Evolutionary conservation across 2,888 invertebrate species (phyloP).

Genomic region (Sepiola atlantica): DNA sequence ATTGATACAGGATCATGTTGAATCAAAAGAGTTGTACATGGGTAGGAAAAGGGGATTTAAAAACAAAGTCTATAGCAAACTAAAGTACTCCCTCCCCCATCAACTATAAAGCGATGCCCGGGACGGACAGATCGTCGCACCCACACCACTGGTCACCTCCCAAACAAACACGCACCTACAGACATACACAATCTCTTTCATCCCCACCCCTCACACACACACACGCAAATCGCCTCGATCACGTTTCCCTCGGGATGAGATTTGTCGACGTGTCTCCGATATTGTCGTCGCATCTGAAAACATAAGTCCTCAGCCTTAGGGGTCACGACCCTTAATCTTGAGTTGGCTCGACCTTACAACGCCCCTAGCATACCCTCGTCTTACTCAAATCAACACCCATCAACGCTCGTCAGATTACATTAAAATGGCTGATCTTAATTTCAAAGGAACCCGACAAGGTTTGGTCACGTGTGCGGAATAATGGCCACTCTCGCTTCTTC

Average conservation of each 20-base stretch:
- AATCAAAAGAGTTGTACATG: no score
- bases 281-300: neutral
- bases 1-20: no score
- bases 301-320: conserved; percentile 32
- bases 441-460: conserved; percentile 15
- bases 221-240: neutral
- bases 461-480: conserved; percentile 32
- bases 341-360: conserved; percentile 2
- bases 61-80: no score
- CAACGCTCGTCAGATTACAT: neutral
- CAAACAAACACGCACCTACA: neutral
- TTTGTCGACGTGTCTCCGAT: conserved; percentile 32
- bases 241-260: conserved; percentile 15
- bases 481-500: neutral
- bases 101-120: neutral
- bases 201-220: no score
- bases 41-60: no score
- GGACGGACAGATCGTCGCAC: no score
- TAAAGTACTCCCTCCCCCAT: neutral
- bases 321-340: conserved; percentile 32
- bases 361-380: neutral
- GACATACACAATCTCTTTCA: no score
- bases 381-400: neutral
- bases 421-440: conserved; percentile 32
- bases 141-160: neutral